phyloP scores from a whole-genome alignment of 2,797 vertebrate genomes.

The Phataginus tetradactyla region DNA sequence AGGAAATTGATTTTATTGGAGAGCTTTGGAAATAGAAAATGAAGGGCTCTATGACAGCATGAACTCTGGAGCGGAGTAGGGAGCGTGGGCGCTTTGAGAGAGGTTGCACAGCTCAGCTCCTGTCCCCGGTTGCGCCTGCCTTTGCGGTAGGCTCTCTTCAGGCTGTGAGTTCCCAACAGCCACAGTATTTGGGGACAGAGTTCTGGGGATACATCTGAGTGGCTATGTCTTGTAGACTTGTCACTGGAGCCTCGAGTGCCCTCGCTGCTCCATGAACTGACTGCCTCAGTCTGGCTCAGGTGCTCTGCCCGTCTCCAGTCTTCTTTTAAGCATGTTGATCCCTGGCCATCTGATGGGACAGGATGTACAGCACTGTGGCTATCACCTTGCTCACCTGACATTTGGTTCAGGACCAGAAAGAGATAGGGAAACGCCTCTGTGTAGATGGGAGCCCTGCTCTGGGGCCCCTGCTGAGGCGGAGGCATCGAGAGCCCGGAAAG shows the following conservation, averaged over 20 bases:
- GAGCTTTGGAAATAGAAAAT: neutral
- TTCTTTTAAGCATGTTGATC: accelerated
- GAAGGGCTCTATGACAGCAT: accelerated
- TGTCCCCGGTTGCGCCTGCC: too few species aligned
- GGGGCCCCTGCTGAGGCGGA: neutral
- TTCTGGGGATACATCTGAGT: too few species aligned
- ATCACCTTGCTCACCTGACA: neutral
- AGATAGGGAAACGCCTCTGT: neutral
- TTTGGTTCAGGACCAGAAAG: neutral
- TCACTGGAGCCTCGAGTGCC: accelerated
- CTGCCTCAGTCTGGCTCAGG: neutral
- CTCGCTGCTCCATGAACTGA: neutral
- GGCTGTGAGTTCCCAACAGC: accelerated
- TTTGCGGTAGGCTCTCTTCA: neutral
- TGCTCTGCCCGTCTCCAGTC: neutral
- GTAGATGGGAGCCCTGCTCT: neutral
- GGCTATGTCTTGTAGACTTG: neutral
- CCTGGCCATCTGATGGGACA: neutral
- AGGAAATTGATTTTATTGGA: conserved; percentile 57
- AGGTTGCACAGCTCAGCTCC: neutral
- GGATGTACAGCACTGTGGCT: neutral
- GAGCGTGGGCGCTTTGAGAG: neutral
- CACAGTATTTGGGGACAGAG: accelerated
- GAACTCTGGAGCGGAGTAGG: too few species aligned
- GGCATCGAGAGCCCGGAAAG: too few species aligned